phyloP scores from a whole-genome alignment of 2,113 vertebrate species.

The Lycocorax pyrrhopterus region DNA sequence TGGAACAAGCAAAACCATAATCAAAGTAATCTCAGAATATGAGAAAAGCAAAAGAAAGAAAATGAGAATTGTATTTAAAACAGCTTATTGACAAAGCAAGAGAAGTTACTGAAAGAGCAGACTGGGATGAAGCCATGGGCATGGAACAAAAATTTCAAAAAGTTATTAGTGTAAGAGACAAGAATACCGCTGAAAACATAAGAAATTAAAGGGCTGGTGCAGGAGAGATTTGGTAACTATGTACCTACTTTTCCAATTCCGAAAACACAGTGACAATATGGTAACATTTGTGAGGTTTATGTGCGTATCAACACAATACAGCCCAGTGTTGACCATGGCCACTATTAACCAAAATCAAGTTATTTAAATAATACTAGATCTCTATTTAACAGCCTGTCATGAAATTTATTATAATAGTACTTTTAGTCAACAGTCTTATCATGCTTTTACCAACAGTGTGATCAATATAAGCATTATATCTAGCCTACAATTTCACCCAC shows the following conservation, averaged over 20 bases:
- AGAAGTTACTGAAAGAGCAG: neutral
- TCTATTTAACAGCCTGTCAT: constrained; percentile 17
- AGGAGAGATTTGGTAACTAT: neutral
- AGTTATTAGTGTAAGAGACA: neutral
- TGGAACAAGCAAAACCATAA: neutral
- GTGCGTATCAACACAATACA: neutral
- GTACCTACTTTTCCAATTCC: neutral
- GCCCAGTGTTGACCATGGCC: neutral
- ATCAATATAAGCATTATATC: constrained; percentile 52
- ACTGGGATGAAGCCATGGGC: neutral
- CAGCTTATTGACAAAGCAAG: neutral
- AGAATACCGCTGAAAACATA: neutral
- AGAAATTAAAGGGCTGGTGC: neutral
- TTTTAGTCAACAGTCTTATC: constrained; percentile 60
- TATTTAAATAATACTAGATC: constrained; percentile 20
- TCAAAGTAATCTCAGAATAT: neutral
- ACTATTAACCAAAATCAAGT: constrained; percentile 8
- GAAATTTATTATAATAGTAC: constrained; percentile 41
- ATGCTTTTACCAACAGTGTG: constrained; percentile 55
- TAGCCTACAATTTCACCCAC: constrained; percentile 47
- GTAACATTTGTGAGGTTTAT: neutral
- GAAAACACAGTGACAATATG: neutral
- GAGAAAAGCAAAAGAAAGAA: neutral
- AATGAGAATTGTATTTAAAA: neutral
- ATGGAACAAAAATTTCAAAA: neutral